A percentile compares a stretch with the other conserved stretches of the same genome.
phyloP scores from a whole-genome alignment of 1,140 invertebrate species.

The Nasonia giraulti region DNA sequence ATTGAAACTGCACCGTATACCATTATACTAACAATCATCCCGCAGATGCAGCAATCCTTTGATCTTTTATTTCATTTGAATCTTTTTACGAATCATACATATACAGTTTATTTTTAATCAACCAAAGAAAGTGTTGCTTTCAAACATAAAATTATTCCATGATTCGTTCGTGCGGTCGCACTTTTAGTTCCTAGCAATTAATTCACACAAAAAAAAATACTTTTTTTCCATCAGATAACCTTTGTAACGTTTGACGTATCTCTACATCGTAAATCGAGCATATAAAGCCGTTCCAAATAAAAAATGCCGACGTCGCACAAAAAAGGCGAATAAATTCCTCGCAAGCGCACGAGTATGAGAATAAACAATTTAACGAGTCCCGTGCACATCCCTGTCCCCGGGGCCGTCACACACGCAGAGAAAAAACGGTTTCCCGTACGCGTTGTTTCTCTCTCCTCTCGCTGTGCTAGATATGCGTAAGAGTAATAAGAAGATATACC shows the following conservation, averaged over 20 bases:
- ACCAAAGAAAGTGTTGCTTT: neutral
- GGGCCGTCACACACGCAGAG: too few species aligned
- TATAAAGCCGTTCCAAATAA: neutral
- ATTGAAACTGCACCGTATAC: slow-evolving; percentile 17
- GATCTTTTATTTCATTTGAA: neutral
- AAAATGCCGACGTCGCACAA: neutral
- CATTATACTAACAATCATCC: slow-evolving; percentile 27
- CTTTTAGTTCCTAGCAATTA: too few species aligned
- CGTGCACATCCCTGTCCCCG: neutral
- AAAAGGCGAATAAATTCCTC: neutral
- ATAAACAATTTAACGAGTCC: neutral
- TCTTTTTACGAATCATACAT: neutral
- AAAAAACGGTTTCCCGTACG: too few species aligned
- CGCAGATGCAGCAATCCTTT: slow-evolving; percentile 49
- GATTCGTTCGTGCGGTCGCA: neutral
- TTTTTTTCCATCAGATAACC: neutral
- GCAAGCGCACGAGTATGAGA: neutral
- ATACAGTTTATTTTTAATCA: too few species aligned
- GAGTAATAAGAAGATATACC: slow-evolving; percentile 6
- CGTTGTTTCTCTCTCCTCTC: too few species aligned
- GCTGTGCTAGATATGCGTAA: too few species aligned
- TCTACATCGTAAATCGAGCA: neutral
- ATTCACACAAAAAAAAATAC: too few species aligned
- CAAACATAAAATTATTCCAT: neutral
- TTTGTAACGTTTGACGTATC: slow-evolving; percentile 50